Conservation (phyloP, 2,888 invertebrate species). For the Tenodera sinensis region DNA sequence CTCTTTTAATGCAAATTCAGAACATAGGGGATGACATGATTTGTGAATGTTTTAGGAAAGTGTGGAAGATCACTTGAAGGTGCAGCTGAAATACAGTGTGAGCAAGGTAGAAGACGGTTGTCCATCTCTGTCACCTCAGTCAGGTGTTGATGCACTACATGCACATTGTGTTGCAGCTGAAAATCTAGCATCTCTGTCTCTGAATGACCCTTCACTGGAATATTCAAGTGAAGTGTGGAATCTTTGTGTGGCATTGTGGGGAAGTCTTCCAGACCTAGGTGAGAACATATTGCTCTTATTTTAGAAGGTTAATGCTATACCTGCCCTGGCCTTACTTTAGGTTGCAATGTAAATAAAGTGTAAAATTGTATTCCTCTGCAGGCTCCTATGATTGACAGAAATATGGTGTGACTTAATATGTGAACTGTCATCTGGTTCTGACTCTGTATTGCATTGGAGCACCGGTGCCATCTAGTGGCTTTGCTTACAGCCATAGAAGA, state of each 20-base stretch:
- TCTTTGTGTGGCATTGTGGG: conserved; percentile 82
- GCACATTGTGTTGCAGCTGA: conserved; percentile 53
- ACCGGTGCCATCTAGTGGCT: too few relatives aligned
- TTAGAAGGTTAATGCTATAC: too few relatives aligned
- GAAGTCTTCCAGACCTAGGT: conserved; percentile 58
- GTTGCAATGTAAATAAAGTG: too few relatives aligned
- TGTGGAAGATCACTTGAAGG: conserved; percentile 60
- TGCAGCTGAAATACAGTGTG: conserved; percentile 59
- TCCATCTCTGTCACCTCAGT: conserved; percentile 46
- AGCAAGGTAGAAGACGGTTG: conserved; percentile 50
- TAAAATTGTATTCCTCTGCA: too few relatives aligned
- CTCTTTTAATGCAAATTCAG: too few relatives aligned
- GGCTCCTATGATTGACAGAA: too few relatives aligned
- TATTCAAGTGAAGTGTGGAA: conserved; percentile 62
- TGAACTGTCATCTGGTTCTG: too few relatives aligned
- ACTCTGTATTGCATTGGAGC: too few relatives aligned
- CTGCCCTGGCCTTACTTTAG: too few relatives aligned
- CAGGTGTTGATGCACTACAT: conserved; percentile 52
- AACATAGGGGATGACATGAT: not conserved
- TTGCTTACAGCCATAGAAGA: too few relatives aligned
- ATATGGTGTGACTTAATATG: too few relatives aligned
- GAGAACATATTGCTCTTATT: too few relatives aligned
- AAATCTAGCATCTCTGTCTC: conserved; percentile 38
- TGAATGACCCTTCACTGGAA: conserved; percentile 42
- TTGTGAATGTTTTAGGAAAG: conserved; percentile 46